Conservation (phyloP, 2,888 invertebrate genomes). For the Orthosia cruda region DNA sequence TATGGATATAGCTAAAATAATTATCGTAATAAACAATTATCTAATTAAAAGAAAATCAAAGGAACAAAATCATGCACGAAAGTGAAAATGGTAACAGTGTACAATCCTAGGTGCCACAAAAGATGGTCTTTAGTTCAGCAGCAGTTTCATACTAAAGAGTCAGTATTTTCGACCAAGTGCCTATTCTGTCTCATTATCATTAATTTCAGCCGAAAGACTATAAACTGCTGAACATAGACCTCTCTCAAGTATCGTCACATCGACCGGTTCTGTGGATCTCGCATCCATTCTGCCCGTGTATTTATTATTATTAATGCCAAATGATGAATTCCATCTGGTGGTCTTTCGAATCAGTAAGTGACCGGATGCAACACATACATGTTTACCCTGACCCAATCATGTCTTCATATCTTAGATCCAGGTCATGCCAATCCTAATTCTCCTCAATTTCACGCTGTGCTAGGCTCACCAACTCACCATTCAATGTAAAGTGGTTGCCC, state of each 20-base stretch:
- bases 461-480: constrained; percentile 22
- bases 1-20: constrained; percentile 9
- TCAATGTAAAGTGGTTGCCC: constrained; percentile 65
- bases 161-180: neutral
- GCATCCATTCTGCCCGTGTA: neutral
- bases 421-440: constrained; percentile 8
- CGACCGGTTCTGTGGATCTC: too few species aligned
- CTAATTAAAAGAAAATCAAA: neutral
- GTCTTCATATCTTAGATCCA: neutral
- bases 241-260: too few species aligned
- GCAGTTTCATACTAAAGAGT: neutral
- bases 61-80: neutral
- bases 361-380: neutral
- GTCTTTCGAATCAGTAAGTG: neutral
- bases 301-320: too few species aligned
- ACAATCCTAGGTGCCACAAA: neutral
- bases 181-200: neutral
- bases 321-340: too few species aligned
- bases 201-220: too few species aligned
- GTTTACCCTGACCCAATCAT: constrained; percentile 14
- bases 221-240: too few species aligned
- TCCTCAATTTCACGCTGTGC: constrained; percentile 42
- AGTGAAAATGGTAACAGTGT: too few species aligned
- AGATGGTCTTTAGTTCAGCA: neutral
- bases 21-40: too few species aligned